phyloP scores from a whole-genome alignment of 2,888 invertebrate species.

The Morpho helenor region DNA sequence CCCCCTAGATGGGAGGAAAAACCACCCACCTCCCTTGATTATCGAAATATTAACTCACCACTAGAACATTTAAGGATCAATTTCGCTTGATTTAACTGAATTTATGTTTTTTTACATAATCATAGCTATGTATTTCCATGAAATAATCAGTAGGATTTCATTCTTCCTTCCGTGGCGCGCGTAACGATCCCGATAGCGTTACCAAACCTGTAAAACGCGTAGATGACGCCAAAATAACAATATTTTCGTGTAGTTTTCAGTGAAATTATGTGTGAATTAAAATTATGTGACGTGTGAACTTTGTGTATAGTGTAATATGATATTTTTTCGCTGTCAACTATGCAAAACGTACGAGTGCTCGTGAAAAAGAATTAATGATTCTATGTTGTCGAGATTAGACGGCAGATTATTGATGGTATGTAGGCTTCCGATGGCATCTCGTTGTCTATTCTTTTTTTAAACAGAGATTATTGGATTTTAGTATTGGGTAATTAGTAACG shows the following conservation, averaged over 20 bases:
- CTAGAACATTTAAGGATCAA: slow-evolving; percentile 16
- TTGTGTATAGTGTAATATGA: slow-evolving; percentile 5
- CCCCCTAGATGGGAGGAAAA: slow-evolving; percentile 34
- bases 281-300: slow-evolving; percentile 6
- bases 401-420: slow-evolving; percentile 34
- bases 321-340: slow-evolving; percentile 8
- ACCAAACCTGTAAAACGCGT: slow-evolving; percentile 9
- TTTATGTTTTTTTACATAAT: slow-evolving; percentile 57
- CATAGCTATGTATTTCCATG: slow-evolving; percentile 48
- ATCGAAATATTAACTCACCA: slow-evolving; percentile 30
- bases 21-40: slow-evolving; percentile 34
- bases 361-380: slow-evolving; percentile 29
- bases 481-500: slow-evolving; percentile 22
- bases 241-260: slow-evolving; percentile 11
- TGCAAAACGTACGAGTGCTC: slow-evolving; percentile 19
- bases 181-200: slow-evolving; percentile 13
- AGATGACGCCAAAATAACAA: slow-evolving; percentile 10
- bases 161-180: slow-evolving; percentile 25
- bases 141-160: slow-evolving; percentile 68
- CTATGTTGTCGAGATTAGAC: slow-evolving; percentile 26
- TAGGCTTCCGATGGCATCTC: slow-evolving; percentile 10
- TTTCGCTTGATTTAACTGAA: slow-evolving; percentile 29
- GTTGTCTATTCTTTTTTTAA: slow-evolving; percentile 13
- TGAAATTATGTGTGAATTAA: slow-evolving; percentile 19
- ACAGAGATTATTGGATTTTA: slow-evolving; percentile 19